Evolutionary conservation across 92 coral and sea anemone genomes (phyloP).

Genomic region (Zoanthus sociatus): DNA sequence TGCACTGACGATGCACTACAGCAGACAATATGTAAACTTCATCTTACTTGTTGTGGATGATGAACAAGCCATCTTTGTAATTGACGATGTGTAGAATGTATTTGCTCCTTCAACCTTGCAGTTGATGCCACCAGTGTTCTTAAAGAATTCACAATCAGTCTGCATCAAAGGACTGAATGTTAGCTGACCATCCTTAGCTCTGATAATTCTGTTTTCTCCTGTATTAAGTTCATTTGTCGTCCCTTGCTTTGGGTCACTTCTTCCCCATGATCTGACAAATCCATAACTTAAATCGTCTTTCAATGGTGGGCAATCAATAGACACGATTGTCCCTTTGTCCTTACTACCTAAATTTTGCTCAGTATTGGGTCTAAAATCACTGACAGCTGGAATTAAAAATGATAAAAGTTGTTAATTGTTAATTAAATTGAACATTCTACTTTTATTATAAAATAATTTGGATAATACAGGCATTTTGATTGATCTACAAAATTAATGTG

Average conservation of each 20-base stretch:
- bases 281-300: background rate
- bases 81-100: background rate
- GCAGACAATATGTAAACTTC: no score
- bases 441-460: no score
- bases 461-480: no score
- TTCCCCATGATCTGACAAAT: conserved; percentile 7
- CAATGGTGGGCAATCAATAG: background rate
- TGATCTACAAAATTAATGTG: no score
- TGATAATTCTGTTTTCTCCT: background rate
- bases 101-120: conserved; percentile 32
- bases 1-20: no score
- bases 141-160: conserved; percentile 9
- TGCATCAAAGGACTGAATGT: conserved; percentile 14
- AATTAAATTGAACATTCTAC: no score
- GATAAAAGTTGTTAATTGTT: no score
- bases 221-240: no score
- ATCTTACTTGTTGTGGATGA: background rate
- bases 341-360: background rate
- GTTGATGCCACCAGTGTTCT: background rate
- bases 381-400: background rate
- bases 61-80: background rate
- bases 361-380: background rate
- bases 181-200: background rate
- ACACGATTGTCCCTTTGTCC: background rate
- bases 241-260: background rate